Evolutionary conservation across 1,140 invertebrate species (phyloP).

Genomic region (Lethocerus indicus): DNA sequence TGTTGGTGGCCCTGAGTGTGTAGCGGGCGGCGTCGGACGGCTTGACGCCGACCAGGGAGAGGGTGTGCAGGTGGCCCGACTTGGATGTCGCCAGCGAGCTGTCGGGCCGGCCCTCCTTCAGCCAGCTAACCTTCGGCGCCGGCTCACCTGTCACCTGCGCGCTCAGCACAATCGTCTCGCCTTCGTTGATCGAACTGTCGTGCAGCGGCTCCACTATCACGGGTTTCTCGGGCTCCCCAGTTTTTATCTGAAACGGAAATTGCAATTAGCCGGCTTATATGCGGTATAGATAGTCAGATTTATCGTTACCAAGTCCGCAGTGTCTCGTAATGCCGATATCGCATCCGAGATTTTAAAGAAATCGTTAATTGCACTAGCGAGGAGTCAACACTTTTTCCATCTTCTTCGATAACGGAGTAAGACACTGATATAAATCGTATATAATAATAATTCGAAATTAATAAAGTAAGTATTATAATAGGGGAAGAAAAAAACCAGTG

Average conservation of each 20-base stretch:
- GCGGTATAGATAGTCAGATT: neutral
- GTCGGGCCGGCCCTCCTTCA: slow-evolving; percentile 52
- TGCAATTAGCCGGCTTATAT: neutral
- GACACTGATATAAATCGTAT: neutral
- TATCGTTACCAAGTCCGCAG: too few species aligned
- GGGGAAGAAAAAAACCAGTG: neutral
- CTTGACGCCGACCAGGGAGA: slow-evolving; percentile 47
- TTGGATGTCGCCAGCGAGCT: slow-evolving; percentile 24
- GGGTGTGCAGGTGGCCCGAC: slow-evolving; percentile 46
- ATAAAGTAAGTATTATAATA: neutral
- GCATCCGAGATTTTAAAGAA: too few species aligned
- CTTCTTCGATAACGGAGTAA: too few species aligned
- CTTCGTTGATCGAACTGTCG: slow-evolving; percentile 54
- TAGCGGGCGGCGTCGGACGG: slow-evolving; percentile 52
- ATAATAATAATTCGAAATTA: neutral
- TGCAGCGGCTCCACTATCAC: slow-evolving; percentile 63
- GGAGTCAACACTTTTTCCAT: too few species aligned
- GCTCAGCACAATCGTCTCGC: slow-evolving; percentile 53
- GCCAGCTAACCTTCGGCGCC: slow-evolving; percentile 59
- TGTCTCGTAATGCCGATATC: too few species aligned
- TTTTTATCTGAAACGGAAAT: slow-evolving; percentile 30
- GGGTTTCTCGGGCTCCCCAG: slow-evolving; percentile 55
- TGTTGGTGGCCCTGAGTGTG: slow-evolving; percentile 60
- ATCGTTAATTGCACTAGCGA: too few species aligned
- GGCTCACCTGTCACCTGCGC: slow-evolving; percentile 69